phyloP scores from a whole-genome alignment of 1,140 invertebrate species.

The Drosophila equinoxialis region DNA sequence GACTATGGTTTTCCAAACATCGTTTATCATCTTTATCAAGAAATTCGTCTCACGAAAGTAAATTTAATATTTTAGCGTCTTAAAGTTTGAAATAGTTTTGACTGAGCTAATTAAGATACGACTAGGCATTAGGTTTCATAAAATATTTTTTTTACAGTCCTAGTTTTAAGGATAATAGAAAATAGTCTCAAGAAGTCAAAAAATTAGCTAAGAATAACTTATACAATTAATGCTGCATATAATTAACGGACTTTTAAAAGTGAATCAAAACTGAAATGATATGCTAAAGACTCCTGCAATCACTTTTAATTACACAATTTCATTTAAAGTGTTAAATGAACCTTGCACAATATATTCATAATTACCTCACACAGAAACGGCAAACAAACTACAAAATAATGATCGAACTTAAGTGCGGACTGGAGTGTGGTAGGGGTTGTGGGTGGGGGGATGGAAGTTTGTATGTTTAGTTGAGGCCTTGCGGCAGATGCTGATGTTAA shows the following conservation, averaged over 20 bases:
- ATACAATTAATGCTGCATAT: no score
- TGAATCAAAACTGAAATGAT: not conserved
- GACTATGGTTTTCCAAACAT: not conserved
- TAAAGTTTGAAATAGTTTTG: not conserved
- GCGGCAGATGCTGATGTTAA: slow-evolving; percentile 16
- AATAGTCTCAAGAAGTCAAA: no score
- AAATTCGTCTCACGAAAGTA: not conserved
- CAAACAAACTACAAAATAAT: slow-evolving; percentile 36
- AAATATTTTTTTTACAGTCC: no score
- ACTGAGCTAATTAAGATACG: no score
- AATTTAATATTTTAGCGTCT: not conserved
- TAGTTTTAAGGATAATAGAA: no score
- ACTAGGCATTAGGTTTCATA: no score
- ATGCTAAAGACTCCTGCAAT: not conserved
- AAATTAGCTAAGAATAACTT: no score
- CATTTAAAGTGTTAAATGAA: slow-evolving; percentile 30
- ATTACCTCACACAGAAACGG: slow-evolving; percentile 50
- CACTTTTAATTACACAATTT: slow-evolving; percentile 1
- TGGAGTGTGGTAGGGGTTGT: not conserved
- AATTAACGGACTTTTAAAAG: no score
- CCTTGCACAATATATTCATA: slow-evolving; percentile 79
- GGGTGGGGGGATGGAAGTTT: not conserved
- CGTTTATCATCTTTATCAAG: not conserved
- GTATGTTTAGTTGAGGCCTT: slow-evolving; percentile 3
- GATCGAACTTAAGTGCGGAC: slow-evolving; percentile 19